These are phyloP conservation scores for Macroglossus sobrinus DNA, from an alignment of 2,113 vertebrate genomes.

Conservation along the genomic window DNA sequence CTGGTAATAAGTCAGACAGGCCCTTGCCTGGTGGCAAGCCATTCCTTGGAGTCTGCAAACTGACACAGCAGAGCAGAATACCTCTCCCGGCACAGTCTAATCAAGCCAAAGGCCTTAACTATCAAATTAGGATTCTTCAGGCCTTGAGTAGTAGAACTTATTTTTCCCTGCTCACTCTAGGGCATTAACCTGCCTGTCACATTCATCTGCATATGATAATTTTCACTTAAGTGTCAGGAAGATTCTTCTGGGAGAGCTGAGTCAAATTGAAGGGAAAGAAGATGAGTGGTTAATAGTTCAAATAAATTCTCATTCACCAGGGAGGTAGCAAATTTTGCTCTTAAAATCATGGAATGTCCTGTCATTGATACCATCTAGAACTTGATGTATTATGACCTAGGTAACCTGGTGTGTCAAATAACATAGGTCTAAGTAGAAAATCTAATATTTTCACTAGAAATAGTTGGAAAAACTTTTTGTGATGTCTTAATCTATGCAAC, in stretches of 20 bases:
- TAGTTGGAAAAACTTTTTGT: background rate
- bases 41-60: constrained; percentile 17
- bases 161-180: background rate
- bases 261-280: background rate
- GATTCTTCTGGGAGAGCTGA: constrained; percentile 1
- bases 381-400: background rate
- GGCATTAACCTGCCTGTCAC: constrained; percentile 3
- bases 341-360: background rate
- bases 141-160: background rate
- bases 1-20: constrained; percentile 22
- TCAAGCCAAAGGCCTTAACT: constrained; percentile 36
- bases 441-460: background rate
- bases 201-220: background rate
- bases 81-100: background rate
- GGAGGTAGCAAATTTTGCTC: background rate
- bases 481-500: background rate
- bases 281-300: background rate
- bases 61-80: background rate
- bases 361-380: background rate
- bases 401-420: constrained; percentile 12
- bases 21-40: background rate
- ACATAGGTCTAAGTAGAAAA: background rate
- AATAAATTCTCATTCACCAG: background rate
- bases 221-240: constrained; percentile 22
- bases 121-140: constrained; percentile 32